These are phyloP conservation scores for Aphaenogaster ashmeadi DNA, from an alignment of 1,140 invertebrate genomes.

Conservation along the genomic window DNA sequence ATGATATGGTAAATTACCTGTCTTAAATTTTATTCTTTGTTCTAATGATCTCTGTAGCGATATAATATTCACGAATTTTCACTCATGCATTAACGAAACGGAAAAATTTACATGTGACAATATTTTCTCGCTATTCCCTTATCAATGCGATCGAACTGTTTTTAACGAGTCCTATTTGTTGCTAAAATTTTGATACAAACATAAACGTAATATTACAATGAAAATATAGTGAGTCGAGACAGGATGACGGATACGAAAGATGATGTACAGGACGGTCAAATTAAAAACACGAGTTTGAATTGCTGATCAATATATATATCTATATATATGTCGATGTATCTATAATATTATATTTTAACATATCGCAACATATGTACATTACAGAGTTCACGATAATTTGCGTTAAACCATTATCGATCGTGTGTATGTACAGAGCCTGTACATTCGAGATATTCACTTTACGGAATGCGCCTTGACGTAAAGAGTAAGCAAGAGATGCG, in stretches of 20 bases:
- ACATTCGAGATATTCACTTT: background rate
- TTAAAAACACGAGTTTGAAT: conserved; percentile 78
- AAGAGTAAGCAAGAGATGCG: background rate
- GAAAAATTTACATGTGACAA: background rate
- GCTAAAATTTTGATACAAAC: background rate
- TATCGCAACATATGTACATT: conserved; percentile 51
- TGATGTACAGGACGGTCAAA: conserved; percentile 51
- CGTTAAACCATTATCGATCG: background rate
- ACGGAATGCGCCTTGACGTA: background rate
- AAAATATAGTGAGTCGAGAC: background rate
- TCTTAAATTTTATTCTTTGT: background rate
- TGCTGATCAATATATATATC: conserved; percentile 72
- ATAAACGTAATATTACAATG: background rate
- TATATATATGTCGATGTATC: conserved; percentile 74
- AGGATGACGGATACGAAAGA: conserved; percentile 24
- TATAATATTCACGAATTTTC: background rate
- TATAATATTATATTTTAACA: conserved; percentile 68
- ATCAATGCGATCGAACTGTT: background rate
- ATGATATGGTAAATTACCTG: background rate
- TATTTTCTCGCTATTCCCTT: background rate
- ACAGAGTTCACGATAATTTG: conserved; percentile 37
- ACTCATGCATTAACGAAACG: background rate
- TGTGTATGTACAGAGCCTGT: background rate
- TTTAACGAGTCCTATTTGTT: background rate
- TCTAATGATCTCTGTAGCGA: background rate